These are phyloP conservation scores for Hestina assimilis DNA, from an alignment of 1,140 invertebrate genomes.

Conservation along the genomic window DNA sequence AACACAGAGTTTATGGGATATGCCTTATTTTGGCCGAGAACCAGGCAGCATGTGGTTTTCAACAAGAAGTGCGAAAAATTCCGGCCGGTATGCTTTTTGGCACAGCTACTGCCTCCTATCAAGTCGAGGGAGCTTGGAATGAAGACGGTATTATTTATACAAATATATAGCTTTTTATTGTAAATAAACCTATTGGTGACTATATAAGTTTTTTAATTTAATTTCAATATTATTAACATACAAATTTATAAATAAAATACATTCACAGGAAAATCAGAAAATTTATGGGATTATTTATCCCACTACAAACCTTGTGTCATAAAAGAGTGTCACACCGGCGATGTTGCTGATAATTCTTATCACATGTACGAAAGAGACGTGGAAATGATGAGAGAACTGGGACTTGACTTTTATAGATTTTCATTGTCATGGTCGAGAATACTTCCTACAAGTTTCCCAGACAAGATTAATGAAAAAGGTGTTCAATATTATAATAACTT, in stretches of 20 bases:
- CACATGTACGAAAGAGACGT: slow-evolving; percentile 73
- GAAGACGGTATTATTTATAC: slow-evolving; percentile 30
- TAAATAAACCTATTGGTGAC: too few species aligned
- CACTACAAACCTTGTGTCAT: slow-evolving; percentile 74
- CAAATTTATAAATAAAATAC: background rate
- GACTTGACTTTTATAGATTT: slow-evolving; percentile 81
- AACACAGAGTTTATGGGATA: slow-evolving; percentile 3
- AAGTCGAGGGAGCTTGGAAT: slow-evolving; percentile 37
- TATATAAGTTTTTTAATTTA: too few species aligned
- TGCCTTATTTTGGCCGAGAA: slow-evolving; percentile 8
- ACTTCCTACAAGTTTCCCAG: slow-evolving; percentile 80
- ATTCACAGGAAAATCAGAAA: slow-evolving; percentile 76
- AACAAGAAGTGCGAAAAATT: slow-evolving; percentile 31
- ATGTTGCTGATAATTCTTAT: slow-evolving; percentile 64
- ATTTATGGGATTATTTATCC: slow-evolving; percentile 79
- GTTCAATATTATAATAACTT: slow-evolving; percentile 82
- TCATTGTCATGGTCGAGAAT: slow-evolving; percentile 83
- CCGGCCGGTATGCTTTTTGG: slow-evolving; percentile 29
- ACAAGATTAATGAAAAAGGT: slow-evolving; percentile 79
- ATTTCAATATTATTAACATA: too few species aligned
- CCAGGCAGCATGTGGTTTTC: background rate
- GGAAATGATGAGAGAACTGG: slow-evolving; percentile 76
- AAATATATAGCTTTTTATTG: background rate
- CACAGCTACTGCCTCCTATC: slow-evolving; percentile 33
- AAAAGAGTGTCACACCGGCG: slow-evolving; percentile 76